Conservation (phyloP, 2,113 vertebrate species). For the Cheirogaleus medius region DNA sequence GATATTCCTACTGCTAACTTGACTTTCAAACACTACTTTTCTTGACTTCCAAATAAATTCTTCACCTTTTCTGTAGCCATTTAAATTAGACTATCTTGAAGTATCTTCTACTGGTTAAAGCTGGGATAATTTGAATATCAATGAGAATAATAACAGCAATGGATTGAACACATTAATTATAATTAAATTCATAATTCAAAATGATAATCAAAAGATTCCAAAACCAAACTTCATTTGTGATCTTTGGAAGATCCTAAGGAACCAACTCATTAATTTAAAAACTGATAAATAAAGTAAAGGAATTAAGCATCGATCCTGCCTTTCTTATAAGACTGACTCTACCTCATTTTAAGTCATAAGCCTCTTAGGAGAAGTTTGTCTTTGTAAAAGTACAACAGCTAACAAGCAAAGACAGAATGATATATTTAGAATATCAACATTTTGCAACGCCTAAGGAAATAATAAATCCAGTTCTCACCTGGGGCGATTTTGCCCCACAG, state of each 20-base stretch:
- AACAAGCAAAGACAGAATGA: neutral
- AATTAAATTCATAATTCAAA: neutral
- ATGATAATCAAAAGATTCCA: neutral
- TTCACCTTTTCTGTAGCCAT: neutral
- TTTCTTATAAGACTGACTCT: neutral
- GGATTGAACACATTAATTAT: neutral
- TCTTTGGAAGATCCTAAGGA: neutral
- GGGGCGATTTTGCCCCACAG: neutral
- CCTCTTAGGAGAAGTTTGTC: neutral
- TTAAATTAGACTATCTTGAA: neutral
- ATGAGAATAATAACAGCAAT: neutral
- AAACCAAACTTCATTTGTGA: conserved; percentile 3
- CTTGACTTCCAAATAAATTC: neutral
- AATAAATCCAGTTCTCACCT: neutral
- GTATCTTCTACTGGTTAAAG: neutral
- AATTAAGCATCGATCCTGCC: neutral
- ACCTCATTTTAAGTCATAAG: neutral
- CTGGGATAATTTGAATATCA: neutral
- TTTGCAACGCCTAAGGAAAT: neutral
- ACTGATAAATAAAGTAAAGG: neutral
- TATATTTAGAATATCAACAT: neutral
- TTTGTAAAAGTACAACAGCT: neutral
- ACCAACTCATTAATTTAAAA: neutral
- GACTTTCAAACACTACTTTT: neutral
- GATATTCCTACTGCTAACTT: neutral